Evolutionary conservation across 2,797 vertebrate species (phyloP).

Genomic region (Leptatherina wallacei): DNA sequence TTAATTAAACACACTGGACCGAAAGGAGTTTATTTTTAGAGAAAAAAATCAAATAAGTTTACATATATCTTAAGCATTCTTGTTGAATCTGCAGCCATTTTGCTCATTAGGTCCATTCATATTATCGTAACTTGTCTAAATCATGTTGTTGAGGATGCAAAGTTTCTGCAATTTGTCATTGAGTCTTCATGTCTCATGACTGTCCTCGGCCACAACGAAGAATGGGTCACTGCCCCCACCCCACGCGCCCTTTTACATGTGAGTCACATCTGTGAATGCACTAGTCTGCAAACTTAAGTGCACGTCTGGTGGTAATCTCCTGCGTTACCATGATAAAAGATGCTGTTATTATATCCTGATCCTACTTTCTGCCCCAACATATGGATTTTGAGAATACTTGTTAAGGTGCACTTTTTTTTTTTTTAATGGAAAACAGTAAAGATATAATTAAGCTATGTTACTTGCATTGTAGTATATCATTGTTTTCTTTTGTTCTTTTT

Average conservation of each 20-base stretch:
- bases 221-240: constrained; percentile 13
- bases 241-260: constrained; percentile 20
- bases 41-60: neutral
- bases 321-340: constrained; percentile 15
- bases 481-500: too few species aligned
- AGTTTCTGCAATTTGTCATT: constrained; percentile 6
- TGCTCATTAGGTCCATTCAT: neutral
- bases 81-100: neutral
- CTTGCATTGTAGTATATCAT: too few species aligned
- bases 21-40: constrained; percentile 1
- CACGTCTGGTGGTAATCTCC: constrained; percentile 11
- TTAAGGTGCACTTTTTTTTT: neutral
- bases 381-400: neutral
- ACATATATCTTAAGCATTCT: neutral
- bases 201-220: constrained; percentile 1
- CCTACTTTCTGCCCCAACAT: neutral
- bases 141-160: neutral
- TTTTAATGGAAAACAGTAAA: neutral
- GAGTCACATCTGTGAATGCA: constrained; percentile 34
- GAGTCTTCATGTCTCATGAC: constrained; percentile 10
- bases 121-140: neutral
- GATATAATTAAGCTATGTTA: too few species aligned
- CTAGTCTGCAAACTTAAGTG: constrained; percentile 4
- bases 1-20: neutral
- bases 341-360: constrained; percentile 15